These are phyloP conservation scores for Rapana venosa DNA, from an alignment of 2,888 invertebrate species.

Conservation along the genomic window DNA sequence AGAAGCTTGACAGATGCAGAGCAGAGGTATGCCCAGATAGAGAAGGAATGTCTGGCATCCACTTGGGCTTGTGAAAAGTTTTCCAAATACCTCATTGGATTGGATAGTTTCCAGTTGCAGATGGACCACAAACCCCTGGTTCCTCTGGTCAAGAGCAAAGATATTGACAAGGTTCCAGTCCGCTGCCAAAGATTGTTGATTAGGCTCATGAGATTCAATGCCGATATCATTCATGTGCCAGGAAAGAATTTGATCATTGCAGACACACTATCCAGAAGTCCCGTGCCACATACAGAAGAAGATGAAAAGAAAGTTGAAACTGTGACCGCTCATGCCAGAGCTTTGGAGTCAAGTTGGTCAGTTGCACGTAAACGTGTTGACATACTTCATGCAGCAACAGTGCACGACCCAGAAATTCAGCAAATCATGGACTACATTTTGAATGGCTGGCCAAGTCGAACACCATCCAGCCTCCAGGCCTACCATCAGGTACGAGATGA, in stretches of 20 bases:
- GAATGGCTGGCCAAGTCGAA: constrained; percentile 23
- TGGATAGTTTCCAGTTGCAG: constrained; percentile 8
- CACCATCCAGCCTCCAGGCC: not conserved
- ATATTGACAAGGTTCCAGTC: constrained; percentile 4
- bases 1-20: not conserved
- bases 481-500: not conserved
- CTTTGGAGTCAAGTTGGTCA: not conserved
- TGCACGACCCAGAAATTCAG: constrained; percentile 30
- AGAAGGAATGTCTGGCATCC: constrained; percentile 43
- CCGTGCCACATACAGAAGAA: constrained; percentile 11
- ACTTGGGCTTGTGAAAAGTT: constrained; percentile 45
- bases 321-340: not conserved
- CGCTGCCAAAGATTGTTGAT: constrained; percentile 30
- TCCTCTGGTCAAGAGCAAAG: constrained; percentile 5
- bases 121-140: constrained; percentile 39
- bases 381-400: not conserved
- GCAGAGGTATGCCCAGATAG: constrained; percentile 27
- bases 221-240: constrained; percentile 5
- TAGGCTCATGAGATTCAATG: constrained; percentile 2
- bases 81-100: constrained; percentile 9
- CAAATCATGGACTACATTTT: constrained; percentile 17
- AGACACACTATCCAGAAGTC: constrained; percentile 28
- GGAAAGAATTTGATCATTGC: constrained; percentile 23
- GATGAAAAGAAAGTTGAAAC: not conserved
- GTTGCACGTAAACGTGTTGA: not conserved